Evolutionary conservation across 2,888 invertebrate species (phyloP), one percentile per base, ranked within the genome.

Genomic region (Eurois occulta): DNA sequence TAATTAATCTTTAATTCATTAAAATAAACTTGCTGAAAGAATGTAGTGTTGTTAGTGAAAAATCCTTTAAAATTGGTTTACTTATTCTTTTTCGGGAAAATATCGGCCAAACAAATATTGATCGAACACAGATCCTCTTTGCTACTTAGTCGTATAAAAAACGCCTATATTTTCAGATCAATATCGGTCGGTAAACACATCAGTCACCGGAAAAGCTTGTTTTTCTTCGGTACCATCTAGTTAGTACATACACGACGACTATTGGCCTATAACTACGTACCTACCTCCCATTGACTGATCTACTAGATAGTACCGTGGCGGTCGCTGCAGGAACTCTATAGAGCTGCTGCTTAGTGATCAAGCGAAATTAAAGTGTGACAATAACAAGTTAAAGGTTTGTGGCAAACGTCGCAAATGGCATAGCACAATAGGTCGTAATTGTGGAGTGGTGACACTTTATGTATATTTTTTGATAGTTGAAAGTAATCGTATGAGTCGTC

Each of bases 251-350:
- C 24, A n/a, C n/a, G 64, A 75, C 52, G 46, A 65, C 46, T 62
- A 46, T 38, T 74, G 76, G 76, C 68, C 76, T 66, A 72, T 62
- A 70, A 72, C 65, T 69, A 70, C 41, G 62, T 76, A 76, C 65
- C 72, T n/a, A 70, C 35, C 67, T 76, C 48, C 62, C 81, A 85
- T 67, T 81, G 72, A 76, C 62, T 81, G 81, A 75, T 72, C 76
- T 62, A 72, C 72, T 28, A 66, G 60, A 62, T 46, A 48, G 62
- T 58, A 58, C 77, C 62, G 74, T 35, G 43, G 80, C 72, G 52
- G 48, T 41, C 24, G 2, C 38, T 18, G n/a, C 10, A 8, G 65
- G 46, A 76, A 80, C 66, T 76, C 1, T 55, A 81, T 77, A 70
- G 83, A 83, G 83, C 28, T 80, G 75, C 6, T 65, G 28, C 4